Percentiles rank a stretch among this genome's conserved stretches.
These are phyloP conservation scores for Notamacropus eugenii DNA, from an alignment of 2,797 vertebrate species.

Conservation along the genomic window DNA sequence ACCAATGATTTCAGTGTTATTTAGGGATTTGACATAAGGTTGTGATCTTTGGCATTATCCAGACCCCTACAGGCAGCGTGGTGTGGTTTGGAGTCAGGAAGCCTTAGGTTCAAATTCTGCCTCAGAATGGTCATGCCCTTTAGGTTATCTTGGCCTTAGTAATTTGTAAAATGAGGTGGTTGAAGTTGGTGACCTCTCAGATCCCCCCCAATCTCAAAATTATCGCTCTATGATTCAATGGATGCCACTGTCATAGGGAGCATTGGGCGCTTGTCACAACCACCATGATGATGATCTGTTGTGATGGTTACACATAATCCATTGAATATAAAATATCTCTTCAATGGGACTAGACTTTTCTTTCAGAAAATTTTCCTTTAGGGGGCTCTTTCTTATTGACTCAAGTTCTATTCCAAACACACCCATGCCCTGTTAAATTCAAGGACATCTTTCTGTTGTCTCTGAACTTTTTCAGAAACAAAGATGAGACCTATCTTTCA, in stretches of 20 bases:
- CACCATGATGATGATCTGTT: not conserved
- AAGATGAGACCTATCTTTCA: constrained; percentile 12
- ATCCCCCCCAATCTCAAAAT: not conserved
- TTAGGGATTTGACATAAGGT: not conserved
- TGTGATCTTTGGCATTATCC: not conserved
- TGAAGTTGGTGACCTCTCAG: not conserved
- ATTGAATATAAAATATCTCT: not conserved
- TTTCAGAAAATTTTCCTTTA: not conserved
- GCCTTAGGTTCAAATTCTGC: not conserved
- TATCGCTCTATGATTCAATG: not conserved
- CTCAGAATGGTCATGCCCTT: not conserved
- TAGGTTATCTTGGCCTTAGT: not conserved
- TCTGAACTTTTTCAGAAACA: not conserved
- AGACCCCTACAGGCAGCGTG: not conserved
- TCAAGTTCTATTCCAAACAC: not conserved
- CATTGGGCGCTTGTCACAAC: not conserved
- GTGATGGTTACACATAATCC: not conserved
- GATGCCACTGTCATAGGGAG: not conserved
- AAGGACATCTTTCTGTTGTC: not conserved
- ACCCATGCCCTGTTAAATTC: not conserved
- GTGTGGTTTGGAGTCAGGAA: not conserved
- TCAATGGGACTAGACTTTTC: not conserved
- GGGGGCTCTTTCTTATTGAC: not conserved
- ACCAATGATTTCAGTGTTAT: not conserved
- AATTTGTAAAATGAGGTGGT: not conserved